Evolutionary conservation across 2,113 vertebrate species (phyloP).

Genomic region (Pollachius pollachius): DNA sequence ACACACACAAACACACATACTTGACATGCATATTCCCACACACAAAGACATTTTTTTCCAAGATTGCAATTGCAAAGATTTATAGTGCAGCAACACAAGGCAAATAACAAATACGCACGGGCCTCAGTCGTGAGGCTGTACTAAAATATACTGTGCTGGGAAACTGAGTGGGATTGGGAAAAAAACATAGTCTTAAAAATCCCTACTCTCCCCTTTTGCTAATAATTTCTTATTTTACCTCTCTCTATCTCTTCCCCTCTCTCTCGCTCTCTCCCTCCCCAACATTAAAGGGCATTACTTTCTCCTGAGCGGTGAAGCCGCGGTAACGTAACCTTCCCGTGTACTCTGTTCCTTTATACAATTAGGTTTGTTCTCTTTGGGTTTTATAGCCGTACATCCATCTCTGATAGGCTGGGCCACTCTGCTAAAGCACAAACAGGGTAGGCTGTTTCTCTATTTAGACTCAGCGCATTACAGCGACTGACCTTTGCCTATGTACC

Average conservation of each 20-base stretch:
- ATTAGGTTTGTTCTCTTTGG: constrained; percentile 4
- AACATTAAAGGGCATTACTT: constrained; percentile 52
- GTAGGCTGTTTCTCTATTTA: constrained; percentile 52
- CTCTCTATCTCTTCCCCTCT: constrained; percentile 47
- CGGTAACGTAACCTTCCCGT: constrained; percentile 35
- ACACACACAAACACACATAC: constrained; percentile 43
- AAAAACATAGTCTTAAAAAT: constrained; percentile 69
- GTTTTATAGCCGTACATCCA: constrained; percentile 47
- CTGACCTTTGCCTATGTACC: constrained; percentile 48
- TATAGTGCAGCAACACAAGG: too few species aligned
- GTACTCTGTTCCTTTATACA: constrained; percentile 38
- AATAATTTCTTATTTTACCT: constrained; percentile 2
- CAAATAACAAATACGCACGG: constrained; percentile 54
- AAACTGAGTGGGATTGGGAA: constrained; percentile 58
- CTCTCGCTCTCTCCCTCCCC: constrained; percentile 67
- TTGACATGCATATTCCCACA: background rate
- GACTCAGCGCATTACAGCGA: constrained; percentile 42
- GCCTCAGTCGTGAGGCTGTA: constrained; percentile 68
- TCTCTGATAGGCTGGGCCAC: constrained; percentile 56
- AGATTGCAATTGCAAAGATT: too few species aligned
- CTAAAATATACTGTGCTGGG: constrained; percentile 44
- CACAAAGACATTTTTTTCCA: constrained; percentile 8
- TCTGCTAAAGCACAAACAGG: constrained; percentile 60
- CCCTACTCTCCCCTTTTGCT: constrained; percentile 16
- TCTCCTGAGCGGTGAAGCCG: constrained; percentile 22